Base-by-base conservation (phyloP, 1,140 invertebrate species). In the Hylaeus anthracinus region DNA sequence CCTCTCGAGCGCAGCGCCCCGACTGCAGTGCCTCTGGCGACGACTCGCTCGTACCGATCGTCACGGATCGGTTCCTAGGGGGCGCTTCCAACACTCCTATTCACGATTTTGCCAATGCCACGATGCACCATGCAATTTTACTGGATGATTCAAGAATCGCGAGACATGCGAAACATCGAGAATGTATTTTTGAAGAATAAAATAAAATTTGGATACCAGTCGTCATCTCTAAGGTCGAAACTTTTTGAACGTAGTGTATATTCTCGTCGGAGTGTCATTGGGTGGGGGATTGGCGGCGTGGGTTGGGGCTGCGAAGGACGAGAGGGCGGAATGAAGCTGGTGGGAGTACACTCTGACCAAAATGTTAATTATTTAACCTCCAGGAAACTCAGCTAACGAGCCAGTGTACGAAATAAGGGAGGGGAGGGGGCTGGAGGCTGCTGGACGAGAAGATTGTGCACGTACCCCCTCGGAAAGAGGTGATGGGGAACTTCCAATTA, bases 291-390 rank as follows among this genome's bases (percentile, higher is more conserved):
- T 43, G 72, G 83, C 58, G 72, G 63, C 77, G 83, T 81, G 72
- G 45, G 75, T 56, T 26, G 41, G 70, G n/a, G 56, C 70, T 48
- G 79, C 72, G 61, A 71, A 79, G 71, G 69, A 43, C 66, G 58
- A 75, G 48, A 60, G 80, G 51, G 61, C 56, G 70, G 79, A 69
- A 72, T 26, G 66, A 66, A 58, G 39, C 41, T 72, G 71, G 71
- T 53, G 76, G 83, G 82, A 88, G 84, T 89, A 87, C 87, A 83
- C 85, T 90, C 88, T 88, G 88, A 90, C 90, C 91, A 90, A 92
- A 92, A 92, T 91, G 90, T 92, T 92, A 92, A 92, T 92, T 92
- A 92, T 92, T 92, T 91, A 91, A 92, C 91, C 88, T 90, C 89
- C 88, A 82, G 90, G 86, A 89, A 89, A 88, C 88, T 88, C 81